Evolutionary conservation across 2,888 invertebrate genomes (phyloP), one percentile per base, ranked within the genome.

Genomic region (Agonopterix subpropinquella): DNA sequence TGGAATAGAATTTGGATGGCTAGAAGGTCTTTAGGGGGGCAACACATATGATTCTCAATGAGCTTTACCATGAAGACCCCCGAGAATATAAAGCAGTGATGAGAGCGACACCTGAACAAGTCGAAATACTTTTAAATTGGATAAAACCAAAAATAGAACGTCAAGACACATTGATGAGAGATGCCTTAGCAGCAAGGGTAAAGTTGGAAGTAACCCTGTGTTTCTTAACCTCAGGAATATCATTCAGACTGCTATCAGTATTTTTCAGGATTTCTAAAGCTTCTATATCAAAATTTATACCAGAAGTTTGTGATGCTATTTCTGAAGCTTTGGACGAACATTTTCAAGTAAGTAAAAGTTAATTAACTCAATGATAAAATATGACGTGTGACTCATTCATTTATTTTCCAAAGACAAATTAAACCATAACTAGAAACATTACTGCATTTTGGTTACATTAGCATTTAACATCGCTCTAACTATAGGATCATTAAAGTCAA

Each of bases 161-260:
- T 41, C 47, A 53, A 51, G 56, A 61, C 49, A 62, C 58, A 45
- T 42, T 55, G 47, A 58, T 61, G 58, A 57, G 57, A 54, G 51
- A 54, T 55, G 57, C 60, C 39, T 47, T 60, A 56, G 51, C 63
- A 45, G 56, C 59, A 49, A 55, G 48, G 48, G 43, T 60, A 42
- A 64, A 62, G 53, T 49, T 65, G 47, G 57, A 60, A 54, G 52
- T 53, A 50, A 59, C 60, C 10, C 52, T 62, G 48, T 53, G 47
- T 43, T 64, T 54, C 51, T 52, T 62, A 49, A 54, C 55, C 44
- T 54, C 61, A 45, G 59, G 61, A 52, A 61, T 55, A 42, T 53
- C 52, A 45, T 61, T 48, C 47, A 45, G 56, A 50, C 39, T 47
- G 47, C 49, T 53, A 45, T 47, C 47, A 45, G 11, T 44, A 46